Evolutionary conservation across 2,888 invertebrate genomes (phyloP).

Genomic region (Mesoligia furuncula): DNA sequence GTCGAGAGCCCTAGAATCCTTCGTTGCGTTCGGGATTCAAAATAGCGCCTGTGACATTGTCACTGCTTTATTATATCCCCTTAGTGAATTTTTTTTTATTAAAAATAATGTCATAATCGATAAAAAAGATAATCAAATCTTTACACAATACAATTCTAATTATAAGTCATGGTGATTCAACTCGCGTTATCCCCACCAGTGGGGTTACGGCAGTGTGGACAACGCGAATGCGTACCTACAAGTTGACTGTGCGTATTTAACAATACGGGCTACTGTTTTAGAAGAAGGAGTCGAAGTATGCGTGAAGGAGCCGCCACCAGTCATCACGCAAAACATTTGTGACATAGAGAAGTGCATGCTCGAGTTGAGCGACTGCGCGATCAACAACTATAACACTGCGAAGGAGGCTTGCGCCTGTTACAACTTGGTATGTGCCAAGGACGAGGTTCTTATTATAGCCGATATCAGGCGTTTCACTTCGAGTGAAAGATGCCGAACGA

Average conservation of each 20-base stretch:
- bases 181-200: background rate
- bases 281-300: slow-evolving; percentile 59
- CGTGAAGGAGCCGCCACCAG: slow-evolving; percentile 66
- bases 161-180: background rate
- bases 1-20: background rate
- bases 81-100: background rate
- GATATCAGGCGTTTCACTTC: background rate
- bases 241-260: background rate
- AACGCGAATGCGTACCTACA: background rate
- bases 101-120: background rate
- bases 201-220: background rate
- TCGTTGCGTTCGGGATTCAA: background rate
- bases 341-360: slow-evolving; percentile 79
- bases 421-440: slow-evolving; percentile 72
- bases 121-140: background rate
- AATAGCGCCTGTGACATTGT: background rate
- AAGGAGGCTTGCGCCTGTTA: slow-evolving; percentile 77
- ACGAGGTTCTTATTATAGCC: background rate
- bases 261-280: slow-evolving; percentile 15
- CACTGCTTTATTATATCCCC: background rate
- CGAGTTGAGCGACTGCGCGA: slow-evolving; percentile 69
- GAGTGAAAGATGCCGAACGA: too few species aligned
- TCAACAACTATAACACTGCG: slow-evolving; percentile 77
- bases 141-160: background rate
- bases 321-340: slow-evolving; percentile 75